Evolutionary conservation across 2,888 invertebrate species (phyloP).

Genomic region (Mimas tiliae): DNA sequence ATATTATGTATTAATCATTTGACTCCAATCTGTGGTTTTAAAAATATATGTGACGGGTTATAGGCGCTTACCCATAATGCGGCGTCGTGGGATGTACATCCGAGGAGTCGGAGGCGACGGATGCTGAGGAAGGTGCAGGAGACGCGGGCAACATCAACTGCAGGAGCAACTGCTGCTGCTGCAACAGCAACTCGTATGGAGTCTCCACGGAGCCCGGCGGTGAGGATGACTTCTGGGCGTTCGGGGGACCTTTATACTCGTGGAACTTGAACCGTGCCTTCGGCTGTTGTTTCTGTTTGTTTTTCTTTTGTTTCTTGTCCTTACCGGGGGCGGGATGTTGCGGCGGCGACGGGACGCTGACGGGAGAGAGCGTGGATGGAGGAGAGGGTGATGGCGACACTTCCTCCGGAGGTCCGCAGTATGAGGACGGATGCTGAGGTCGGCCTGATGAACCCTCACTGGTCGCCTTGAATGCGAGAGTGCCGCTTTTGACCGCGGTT

Average conservation of each 20-base stretch:
- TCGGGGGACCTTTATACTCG: constrained; percentile 94
- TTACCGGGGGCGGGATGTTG: constrained; percentile 86
- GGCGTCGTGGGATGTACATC: constrained; percentile 58
- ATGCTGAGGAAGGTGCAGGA: constrained; percentile 71
- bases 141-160: constrained; percentile 92
- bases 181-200: constrained; percentile 94
- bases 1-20: no score
- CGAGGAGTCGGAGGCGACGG: constrained; percentile 68
- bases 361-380: constrained; percentile 83
- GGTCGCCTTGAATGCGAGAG: constrained; percentile 96
- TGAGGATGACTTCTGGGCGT: constrained; percentile 90
- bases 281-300: constrained; percentile 88
- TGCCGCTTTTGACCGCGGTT: constrained; percentile 96
- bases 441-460: constrained; percentile 94
- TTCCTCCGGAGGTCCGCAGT: constrained; percentile 95
- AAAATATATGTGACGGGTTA: no score
- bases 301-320: constrained; percentile 93
- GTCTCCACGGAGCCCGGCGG: constrained; percentile 87
- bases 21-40: no score
- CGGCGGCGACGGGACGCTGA: constrained; percentile 68
- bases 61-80: no score
- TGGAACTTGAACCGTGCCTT: constrained; percentile 94
- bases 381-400: constrained; percentile 93
- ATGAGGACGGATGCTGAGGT: constrained; percentile 93
- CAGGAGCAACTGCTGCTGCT: constrained; percentile 97